Base-by-base conservation (phyloP, 2,797 vertebrate species). In the Ataeniobius toweri region DNA sequence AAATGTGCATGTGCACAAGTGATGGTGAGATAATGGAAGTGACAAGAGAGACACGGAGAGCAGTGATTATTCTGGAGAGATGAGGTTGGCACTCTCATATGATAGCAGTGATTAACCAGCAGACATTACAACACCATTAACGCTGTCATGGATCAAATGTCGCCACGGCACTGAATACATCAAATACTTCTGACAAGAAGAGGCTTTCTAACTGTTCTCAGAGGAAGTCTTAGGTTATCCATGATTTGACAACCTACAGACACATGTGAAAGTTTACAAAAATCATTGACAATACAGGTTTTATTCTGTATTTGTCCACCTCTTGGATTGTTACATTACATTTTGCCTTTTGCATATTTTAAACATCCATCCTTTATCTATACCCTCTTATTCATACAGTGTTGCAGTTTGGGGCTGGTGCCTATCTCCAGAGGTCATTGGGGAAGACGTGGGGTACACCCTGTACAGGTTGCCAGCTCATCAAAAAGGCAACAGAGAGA, bases 41-140 rank as follows among this genome's bases (percentile, higher is more conserved):
- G 87, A 85, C 70, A 39, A 75, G 28, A 31, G 55, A 80, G 81
- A 79, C 74, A 16, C 58, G 77, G 63, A 80, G 79, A 36, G 75
- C 48, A 18, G 82, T 59, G 84, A 91, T 92, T 83, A 88, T 70
- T 85, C 78, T 86, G 83, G 87, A 88, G 86, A 78, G 89, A 87
- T 31, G 61, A 84, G 87, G 85, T 91, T 89, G 90, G 89, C 76
- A 71, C 80, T 84, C 39, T 18, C 26, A 53, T 77, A 73, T 87
- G 88, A 90, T 84, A 71, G 84, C 70, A 80, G 85, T 76, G 88
- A 89, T 90, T 90, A 93, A 81, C 73, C 56, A 69, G 74, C 73
- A 84, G 86, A 87, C 89, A 85, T 89, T 85, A 84, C 61, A 48
- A 80, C 81, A 79, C 1, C 86, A 86, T 90, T 90, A 89, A 80